Base-by-base conservation (phyloP, 2,888 invertebrate genomes). In the Epirrhoe tristata region DNA sequence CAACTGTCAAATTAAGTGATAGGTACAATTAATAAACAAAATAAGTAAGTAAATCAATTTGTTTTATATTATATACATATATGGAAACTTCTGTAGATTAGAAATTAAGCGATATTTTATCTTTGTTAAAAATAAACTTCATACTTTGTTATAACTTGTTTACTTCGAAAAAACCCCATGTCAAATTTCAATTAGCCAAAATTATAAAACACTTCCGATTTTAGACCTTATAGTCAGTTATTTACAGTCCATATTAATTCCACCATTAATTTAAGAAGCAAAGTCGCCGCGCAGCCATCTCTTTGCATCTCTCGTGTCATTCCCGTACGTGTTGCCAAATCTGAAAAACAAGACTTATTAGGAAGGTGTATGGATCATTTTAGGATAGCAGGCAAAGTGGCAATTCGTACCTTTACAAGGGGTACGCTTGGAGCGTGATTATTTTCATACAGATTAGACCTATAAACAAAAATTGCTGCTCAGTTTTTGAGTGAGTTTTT, bases 281-380 rank as follows among this genome's bases (percentile, higher is more conserved):
- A 94, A 96, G 81, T 96, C 95, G 36, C 95, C 95, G 53, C 96
- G 94, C 55, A 97, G 87, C 96, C 96, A 96, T 70, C 95, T 89
- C 82, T 96, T 96, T 0, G 96, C 96, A 80, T 97, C 95, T 76
- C 95, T 91, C 0, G 96, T 96, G 78, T 96, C 96, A 74, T 95
- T 95, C 24, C 96, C 97, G 82, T 94, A 97, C 0, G 97, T 97
- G 82, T 95, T 96, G 6, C 97, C 97, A 87, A 95, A 95, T 80
- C 96, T 96, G 66, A 63, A 58, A 7, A 56, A 24, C 12, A 16
- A 12, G 6, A 7, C 53, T 58, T 50, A 58, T 39, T 16, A 39
- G 7, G 32, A 24, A 4, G 39, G n/a, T 14, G 53, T n/a, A 55
- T 2, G 8, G 32, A 51, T 43, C 0, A 34, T n/a, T 32, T 50